Base-by-base conservation (phyloP, 2,113 vertebrate genomes). In the Gavialis gangeticus region DNA sequence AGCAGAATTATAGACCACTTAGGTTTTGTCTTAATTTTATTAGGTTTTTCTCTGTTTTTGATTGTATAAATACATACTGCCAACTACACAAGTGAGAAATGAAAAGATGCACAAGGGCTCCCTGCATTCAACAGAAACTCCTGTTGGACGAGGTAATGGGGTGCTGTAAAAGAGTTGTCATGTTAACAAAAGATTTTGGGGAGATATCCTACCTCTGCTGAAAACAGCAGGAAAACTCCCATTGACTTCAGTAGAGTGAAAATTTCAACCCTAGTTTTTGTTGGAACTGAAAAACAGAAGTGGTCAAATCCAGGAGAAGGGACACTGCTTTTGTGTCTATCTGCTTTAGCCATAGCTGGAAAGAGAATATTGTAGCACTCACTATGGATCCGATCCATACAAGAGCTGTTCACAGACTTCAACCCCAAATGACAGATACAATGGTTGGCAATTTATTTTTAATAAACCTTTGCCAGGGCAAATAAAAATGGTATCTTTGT, bases 61-160 rank as follows among this genome's bases (percentile, higher is more conserved):
- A 95, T 92, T 95, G 87, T 89, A 92, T 94, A 95, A 96, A 91
- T 85, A 94, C 95, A 95, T 93, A 93, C 95, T 95, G 94, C 87
- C 93, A 95, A 95, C 46, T 95, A 71, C 82, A 81, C 95, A 93
- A 85, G 91, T 94, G 93, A 90, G 85, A 89, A 88, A 89, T 84
- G 87, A 90, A 80, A 95, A 93, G 80, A 95, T 63, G 85, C 89
- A 88, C 93, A 96, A 93, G 93, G 90, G 92, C 89, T 91, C 87
- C 95, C 46, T 87, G 92, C 46, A 10, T 80, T 96, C 92, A 63
- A 21, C 18, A 93, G 80, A 30, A 96, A 75, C 62, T 96, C 91
- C 91, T 93, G 88, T 71, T 82, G 75, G 87, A 79, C 80, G 93
- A 93, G 96, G 58, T 88, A 96, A 92, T 63, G 95, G 78, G 78